Evolutionary conservation across 2,113 vertebrate genomes (phyloP).

Genomic region (Fregata magnificens): DNA sequence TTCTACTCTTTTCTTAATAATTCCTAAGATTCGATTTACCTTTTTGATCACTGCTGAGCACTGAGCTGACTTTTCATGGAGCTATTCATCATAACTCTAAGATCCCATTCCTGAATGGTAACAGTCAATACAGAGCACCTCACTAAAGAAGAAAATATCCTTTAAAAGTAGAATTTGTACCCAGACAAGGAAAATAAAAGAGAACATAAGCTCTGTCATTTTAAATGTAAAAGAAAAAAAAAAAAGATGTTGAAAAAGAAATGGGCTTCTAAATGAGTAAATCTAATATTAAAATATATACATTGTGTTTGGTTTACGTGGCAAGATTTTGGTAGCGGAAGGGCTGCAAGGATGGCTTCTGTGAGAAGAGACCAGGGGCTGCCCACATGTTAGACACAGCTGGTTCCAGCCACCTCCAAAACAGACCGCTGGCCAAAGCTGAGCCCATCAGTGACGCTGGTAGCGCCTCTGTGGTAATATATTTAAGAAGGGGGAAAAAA

Average conservation of each 20-base stretch:
- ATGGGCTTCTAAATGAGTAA: neutral
- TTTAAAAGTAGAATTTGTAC: neutral
- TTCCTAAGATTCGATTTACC: neutral
- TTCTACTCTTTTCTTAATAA: neutral
- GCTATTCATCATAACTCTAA: neutral
- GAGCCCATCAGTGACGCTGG: fast-evolving
- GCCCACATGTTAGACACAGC: neutral
- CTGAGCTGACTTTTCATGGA: neutral
- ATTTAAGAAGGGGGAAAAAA: neutral
- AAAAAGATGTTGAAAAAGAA: neutral
- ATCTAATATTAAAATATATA: neutral
- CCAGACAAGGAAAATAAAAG: neutral
- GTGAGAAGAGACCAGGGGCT: neutral
- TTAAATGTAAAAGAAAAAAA: neutral
- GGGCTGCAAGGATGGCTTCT: neutral
- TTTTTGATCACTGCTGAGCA: neutral
- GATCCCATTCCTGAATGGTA: neutral
- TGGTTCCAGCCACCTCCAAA: neutral
- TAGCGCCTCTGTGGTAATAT: neutral
- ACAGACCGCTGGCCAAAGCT: neutral
- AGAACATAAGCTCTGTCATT: neutral
- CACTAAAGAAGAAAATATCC: neutral
- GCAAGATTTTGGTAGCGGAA: neutral
- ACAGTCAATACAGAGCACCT: neutral
- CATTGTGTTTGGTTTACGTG: neutral